These are phyloP conservation scores for Helostoma temminkii DNA, from an alignment of 2,797 vertebrate genomes.

Conservation along the genomic window DNA sequence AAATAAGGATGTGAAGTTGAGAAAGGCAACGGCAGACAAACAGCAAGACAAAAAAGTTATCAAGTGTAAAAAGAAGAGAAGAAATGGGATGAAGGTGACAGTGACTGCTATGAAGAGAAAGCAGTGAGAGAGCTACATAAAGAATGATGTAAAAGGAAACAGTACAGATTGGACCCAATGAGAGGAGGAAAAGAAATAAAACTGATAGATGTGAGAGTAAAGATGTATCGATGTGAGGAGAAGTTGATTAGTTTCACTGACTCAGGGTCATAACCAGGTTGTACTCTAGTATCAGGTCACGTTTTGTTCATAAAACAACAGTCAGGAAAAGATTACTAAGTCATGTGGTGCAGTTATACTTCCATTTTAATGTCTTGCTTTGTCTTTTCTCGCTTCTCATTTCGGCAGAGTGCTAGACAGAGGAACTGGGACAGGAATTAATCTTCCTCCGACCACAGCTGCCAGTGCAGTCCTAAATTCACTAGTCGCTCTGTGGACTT, in stretches of 20 bases:
- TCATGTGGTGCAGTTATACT: constrained; percentile 18
- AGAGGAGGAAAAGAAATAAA: not conserved
- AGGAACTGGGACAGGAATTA: not conserved
- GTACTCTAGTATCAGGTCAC: not conserved
- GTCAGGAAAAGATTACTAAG: constrained; percentile 28
- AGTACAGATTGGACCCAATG: not conserved
- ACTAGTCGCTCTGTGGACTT: not conserved
- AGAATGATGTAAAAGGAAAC: constrained; percentile 19
- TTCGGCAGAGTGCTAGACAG: not conserved
- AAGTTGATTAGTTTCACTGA: not conserved
- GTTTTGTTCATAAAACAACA: constrained; percentile 6
- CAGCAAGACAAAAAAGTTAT: not conserved
- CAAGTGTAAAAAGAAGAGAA: not conserved
- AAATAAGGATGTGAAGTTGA: constrained; percentile 6
- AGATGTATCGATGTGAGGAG: not conserved
- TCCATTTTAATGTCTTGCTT: constrained; percentile 32
- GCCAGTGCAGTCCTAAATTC: not conserved
- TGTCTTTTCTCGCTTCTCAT: constrained; percentile 23
- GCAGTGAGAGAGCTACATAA: not conserved
- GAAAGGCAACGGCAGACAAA: not conserved
- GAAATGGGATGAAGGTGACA: not conserved
- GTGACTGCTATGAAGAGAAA: not conserved
- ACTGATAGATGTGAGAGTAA: not conserved
- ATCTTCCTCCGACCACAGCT: not conserved
- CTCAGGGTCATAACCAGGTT: constrained; percentile 31